Evolutionary conservation across 1,140 invertebrate genomes (phyloP).

Genomic region (Babylonia areolata): DNA sequence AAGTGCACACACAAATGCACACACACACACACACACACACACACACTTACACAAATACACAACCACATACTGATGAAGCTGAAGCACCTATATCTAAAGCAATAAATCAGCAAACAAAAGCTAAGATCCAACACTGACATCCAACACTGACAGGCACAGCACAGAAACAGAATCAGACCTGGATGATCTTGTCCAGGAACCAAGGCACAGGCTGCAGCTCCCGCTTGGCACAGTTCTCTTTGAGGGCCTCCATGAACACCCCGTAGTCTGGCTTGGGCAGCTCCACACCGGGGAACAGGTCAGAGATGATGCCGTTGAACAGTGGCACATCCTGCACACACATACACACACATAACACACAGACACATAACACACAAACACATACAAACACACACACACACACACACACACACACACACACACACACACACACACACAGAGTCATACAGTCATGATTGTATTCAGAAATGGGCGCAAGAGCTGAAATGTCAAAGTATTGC

Average conservation of each 20-base stretch:
- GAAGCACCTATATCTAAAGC: too few relatives aligned
- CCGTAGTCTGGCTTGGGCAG: constrained; percentile 81
- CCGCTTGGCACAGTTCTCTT: constrained; percentile 72
- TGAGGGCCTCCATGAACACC: constrained; percentile 75
- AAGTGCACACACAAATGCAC: too few relatives aligned
- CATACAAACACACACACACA: too few relatives aligned
- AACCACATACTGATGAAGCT: too few relatives aligned
- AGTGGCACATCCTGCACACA: constrained; percentile 77
- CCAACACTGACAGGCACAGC: too few relatives aligned
- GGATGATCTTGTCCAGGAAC: constrained; percentile 76
- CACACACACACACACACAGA: not conserved
- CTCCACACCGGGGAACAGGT: constrained; percentile 76
- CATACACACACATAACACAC: constrained; percentile 67
- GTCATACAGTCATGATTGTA: not conserved
- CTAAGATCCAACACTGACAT: too few relatives aligned
- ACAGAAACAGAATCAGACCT: constrained; percentile 62
- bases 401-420: not conserved
- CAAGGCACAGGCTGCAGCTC: constrained; percentile 74
- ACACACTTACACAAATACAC: too few relatives aligned
- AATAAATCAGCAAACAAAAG: not conserved
- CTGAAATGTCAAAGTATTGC: too few relatives aligned
- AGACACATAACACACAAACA: constrained; percentile 39
- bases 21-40: too few relatives aligned
- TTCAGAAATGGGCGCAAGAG: too few relatives aligned
- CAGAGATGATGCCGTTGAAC: constrained; percentile 77